phyloP scores from a whole-genome alignment of 2,113 vertebrate species.

The Boleophthalmus pectinirostris region DNA sequence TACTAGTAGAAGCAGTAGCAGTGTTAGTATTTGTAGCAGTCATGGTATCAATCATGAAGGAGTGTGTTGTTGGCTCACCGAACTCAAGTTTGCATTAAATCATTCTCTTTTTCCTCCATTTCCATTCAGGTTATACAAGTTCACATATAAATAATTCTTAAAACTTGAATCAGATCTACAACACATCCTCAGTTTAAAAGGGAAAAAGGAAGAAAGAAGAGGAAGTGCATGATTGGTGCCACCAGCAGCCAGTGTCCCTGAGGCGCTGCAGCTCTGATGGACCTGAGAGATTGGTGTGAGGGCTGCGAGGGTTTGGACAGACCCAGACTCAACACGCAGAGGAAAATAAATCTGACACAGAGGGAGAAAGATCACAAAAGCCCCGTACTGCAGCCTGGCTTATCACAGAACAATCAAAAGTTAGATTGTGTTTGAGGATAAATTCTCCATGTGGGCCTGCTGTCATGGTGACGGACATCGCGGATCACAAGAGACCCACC shows the following conservation, averaged over 20 bases:
- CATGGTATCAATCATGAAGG: not conserved
- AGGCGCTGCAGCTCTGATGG: constrained; percentile 67
- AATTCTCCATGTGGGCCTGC: constrained; percentile 29
- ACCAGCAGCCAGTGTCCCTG: constrained; percentile 55
- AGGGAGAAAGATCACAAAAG: constrained; percentile 32
- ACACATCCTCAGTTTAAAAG: constrained; percentile 19
- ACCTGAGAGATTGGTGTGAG: constrained; percentile 62
- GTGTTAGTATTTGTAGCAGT: not conserved
- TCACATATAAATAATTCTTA: not conserved
- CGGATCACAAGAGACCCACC: not conserved
- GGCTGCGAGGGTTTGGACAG: constrained; percentile 48
- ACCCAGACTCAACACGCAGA: constrained; percentile 38
- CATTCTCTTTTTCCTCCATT: not conserved
- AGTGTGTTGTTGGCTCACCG: not conserved
- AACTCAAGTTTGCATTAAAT: not conserved
- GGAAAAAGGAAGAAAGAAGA: constrained; percentile 26
- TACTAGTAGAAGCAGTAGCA: not conserved
- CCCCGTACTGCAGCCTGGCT: constrained; percentile 22
- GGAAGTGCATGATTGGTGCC: constrained; percentile 56
- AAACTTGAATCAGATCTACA: constrained; percentile 29
- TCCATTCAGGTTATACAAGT: not conserved
- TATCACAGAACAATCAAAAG: constrained; percentile 51
- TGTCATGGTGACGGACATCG: constrained; percentile 34
- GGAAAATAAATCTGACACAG: constrained; percentile 64
- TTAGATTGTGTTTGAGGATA: constrained; percentile 41